Conservation (phyloP, 2,113 vertebrate species). For the Mus musculus region DNA sequence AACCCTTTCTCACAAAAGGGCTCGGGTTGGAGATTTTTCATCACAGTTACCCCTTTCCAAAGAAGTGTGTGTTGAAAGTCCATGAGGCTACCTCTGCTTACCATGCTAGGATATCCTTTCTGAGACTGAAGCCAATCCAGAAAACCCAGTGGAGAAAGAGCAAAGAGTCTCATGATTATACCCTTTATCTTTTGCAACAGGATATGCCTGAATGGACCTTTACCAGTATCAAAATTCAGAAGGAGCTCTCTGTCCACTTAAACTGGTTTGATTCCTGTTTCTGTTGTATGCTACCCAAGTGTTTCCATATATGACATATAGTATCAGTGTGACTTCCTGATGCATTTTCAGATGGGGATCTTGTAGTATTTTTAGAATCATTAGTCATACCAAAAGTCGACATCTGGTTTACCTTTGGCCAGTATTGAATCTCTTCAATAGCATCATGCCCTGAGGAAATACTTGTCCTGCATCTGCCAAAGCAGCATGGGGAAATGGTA, state of each 20-base stretch:
- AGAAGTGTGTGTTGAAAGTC: background rate
- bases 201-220: background rate
- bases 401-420: background rate
- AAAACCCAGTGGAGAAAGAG: background rate
- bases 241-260: background rate
- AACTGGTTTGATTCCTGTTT: background rate
- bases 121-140: background rate
- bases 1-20: background rate
- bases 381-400: background rate
- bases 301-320: background rate
- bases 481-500: background rate
- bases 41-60: background rate
- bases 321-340: background rate
- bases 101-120: background rate
- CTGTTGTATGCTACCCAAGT: background rate
- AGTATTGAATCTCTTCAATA: background rate
- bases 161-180: background rate
- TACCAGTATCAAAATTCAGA: background rate
- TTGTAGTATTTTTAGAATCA: background rate
- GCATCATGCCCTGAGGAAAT: background rate
- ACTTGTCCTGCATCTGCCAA: background rate
- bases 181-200: background rate
- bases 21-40: background rate
- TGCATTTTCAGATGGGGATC: background rate
- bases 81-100: background rate